Conservation (phyloP, 2,113 vertebrate genomes). For the Melanerpes aurifrons region DNA sequence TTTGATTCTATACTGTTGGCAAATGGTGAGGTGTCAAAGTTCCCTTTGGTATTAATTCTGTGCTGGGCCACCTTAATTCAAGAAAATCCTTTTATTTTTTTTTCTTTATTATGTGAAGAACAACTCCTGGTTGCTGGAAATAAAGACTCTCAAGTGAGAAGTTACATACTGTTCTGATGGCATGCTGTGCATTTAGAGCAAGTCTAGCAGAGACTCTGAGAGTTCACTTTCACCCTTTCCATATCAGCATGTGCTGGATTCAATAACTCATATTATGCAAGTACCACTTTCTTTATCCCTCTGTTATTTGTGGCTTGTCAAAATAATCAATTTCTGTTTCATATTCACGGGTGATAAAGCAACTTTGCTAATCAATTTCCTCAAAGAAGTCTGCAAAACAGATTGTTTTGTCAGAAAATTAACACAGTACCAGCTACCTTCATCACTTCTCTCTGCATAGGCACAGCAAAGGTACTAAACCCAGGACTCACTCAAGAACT, state of each 20-base stretch:
- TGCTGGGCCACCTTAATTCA: background rate
- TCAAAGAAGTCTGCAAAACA: background rate
- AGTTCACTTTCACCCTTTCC: background rate
- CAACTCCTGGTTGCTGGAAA: background rate
- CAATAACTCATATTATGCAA: background rate
- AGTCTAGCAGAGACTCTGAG: background rate
- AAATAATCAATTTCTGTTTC: background rate
- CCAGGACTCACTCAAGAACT: background rate
- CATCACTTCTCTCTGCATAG: background rate
- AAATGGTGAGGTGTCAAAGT: background rate
- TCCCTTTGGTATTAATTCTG: background rate
- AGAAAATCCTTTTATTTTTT: background rate
- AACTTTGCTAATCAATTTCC: background rate
- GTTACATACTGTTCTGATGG: background rate
- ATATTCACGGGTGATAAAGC: background rate
- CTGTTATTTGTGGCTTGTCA: background rate
- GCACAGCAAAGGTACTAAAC: background rate
- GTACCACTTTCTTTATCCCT: background rate
- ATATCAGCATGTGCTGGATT: background rate
- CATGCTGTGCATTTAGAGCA: background rate
- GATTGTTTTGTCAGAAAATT: background rate
- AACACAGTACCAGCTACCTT: background rate
- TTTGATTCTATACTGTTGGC: background rate
- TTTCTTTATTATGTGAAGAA: background rate
- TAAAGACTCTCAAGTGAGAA: background rate